These are phyloP conservation scores for Oligia latruncula DNA, from an alignment of 2,888 invertebrate species.

Conservation along the genomic window DNA sequence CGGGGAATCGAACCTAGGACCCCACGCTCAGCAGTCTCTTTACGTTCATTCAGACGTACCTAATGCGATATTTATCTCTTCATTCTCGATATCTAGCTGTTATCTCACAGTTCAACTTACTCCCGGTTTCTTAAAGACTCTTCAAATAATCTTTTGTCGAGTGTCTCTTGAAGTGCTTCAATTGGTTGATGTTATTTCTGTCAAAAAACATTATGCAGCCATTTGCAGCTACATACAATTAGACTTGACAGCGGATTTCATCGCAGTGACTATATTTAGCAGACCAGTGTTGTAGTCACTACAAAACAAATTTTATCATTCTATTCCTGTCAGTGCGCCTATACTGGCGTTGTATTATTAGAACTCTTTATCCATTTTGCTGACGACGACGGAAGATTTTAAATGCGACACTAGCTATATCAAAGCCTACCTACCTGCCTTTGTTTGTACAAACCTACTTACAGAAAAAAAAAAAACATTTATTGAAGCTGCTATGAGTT, in stretches of 20 bases:
- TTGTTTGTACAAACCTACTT: too few relatives aligned
- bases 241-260: neutral
- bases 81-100: neutral
- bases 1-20: neutral
- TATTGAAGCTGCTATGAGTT: neutral
- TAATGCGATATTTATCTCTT: neutral
- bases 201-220: neutral
- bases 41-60: neutral
- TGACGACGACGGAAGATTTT: neutral
- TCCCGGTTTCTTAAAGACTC: neutral
- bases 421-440: neutral
- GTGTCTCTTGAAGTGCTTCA: slow-evolving; percentile 18
- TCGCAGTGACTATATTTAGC: slow-evolving; percentile 14
- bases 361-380: neutral
- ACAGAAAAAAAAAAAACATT: too few relatives aligned
- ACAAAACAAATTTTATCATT: slow-evolving; percentile 22
- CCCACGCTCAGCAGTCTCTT: neutral
- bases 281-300: neutral
- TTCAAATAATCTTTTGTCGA: slow-evolving; percentile 35
- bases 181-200: slow-evolving; percentile 1
- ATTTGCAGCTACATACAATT: neutral
- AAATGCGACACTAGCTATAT: neutral
- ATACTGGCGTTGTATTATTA: slow-evolving; percentile 1
- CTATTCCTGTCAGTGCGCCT: slow-evolving; percentile 13
- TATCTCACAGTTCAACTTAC: slow-evolving; percentile 7